These are phyloP conservation scores for Trichosurus vulpecula DNA, from an alignment of 2,797 vertebrate species.

Conservation along the genomic window DNA sequence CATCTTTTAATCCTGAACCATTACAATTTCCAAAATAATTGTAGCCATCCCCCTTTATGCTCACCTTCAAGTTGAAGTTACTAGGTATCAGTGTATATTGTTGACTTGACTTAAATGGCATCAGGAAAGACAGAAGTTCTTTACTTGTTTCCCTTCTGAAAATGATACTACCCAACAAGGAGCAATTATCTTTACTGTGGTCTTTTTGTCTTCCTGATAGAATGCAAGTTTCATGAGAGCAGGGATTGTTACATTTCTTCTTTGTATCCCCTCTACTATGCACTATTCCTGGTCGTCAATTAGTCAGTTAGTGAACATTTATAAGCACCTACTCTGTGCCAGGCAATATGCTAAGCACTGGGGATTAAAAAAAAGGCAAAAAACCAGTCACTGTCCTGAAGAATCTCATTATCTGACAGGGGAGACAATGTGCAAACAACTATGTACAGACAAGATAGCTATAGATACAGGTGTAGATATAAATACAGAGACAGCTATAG, in stretches of 20 bases:
- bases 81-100: background rate
- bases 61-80: background rate
- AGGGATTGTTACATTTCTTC: background rate
- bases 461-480: background rate
- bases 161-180: background rate
- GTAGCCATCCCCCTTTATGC: background rate
- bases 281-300: background rate
- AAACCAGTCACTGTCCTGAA: background rate
- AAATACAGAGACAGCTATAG: background rate
- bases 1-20: background rate
- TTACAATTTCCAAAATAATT: background rate
- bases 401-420: background rate
- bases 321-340: background rate
- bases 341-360: background rate
- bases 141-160: background rate
- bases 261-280: background rate
- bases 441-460: background rate
- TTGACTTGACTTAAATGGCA: background rate
- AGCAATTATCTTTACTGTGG: background rate
- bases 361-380: background rate
- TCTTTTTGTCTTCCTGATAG: background rate
- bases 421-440: background rate
- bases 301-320: background rate
- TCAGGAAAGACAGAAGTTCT: background rate
- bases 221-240: background rate